Base-by-base conservation (phyloP, 1,140 invertebrate genomes). In the Protaetia brevitarsis region DNA sequence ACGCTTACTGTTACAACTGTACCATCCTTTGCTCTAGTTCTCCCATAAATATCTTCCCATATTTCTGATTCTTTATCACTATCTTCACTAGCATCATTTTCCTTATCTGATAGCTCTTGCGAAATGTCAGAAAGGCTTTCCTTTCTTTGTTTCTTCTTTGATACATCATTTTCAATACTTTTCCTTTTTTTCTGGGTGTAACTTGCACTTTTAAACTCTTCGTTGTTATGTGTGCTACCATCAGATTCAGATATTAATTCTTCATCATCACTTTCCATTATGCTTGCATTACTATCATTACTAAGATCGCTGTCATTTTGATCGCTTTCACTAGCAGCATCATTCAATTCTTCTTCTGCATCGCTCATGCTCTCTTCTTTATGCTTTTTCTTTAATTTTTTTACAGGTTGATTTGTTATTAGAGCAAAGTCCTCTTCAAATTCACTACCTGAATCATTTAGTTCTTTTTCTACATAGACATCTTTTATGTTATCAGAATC, bases 41-140 rank as follows among this genome's bases (percentile, higher is more conserved):
- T 82, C 2, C 95, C 95, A 83, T 98, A 98, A 76, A 98, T 97
- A 82, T 98, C 95, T 84, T 97, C 94, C 85, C 90, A 94, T 26
- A 80, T 75, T 73, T 69, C 71, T 51, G 71, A 30, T 56, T 66
- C 45, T 19, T 59, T 65, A 26, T 65, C 66, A 67, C 59, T 60
- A 36, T 74, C 68, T 23, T 69, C 37, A 62, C 64, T 26, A 26
- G 45, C 19, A 28, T 6, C 41, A 26, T 65, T 57, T 29, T 58
- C 63, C 13, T 29, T 16, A 58, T 65, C 51, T 23, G 27, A 23
- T 6, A 59, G 66, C 26, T 45, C 30, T 27, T 58, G 1, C 7
- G 11, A 13, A 29, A 65, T 30, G 7, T 26, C 37, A 69, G 34
- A 63, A 29, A n/a, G n/a, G n/a, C n/a, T n/a, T 66, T 67, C 81